Evolutionary conservation across 2,797 vertebrate species (phyloP), one percentile per base, ranked within the genome.

Genomic region (Chrysolophus pictus): DNA sequence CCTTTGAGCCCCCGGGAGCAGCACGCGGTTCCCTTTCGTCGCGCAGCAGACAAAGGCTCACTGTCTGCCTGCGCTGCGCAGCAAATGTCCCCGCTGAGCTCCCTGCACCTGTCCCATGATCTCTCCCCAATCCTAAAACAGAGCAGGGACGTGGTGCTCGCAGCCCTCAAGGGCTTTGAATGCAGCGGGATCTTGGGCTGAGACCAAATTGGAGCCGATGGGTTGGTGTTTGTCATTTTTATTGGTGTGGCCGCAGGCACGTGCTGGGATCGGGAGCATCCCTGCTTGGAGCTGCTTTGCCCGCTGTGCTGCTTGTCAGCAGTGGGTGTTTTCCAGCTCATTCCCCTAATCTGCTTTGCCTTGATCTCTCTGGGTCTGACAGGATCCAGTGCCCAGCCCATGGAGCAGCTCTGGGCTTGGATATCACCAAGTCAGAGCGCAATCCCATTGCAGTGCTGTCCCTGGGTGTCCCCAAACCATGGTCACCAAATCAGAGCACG

Each of bases 211-310:
- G 5, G 31, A 78, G 59, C 3, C 0, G 51, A 28, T 0, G 0
- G 29, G 15, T 6, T 0, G 0, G 3, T 24, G 47, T 18, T 7
- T n/a, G 39, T n/a, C 0, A 2, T 51, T 47, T 59, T 26, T n/a
- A 2, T 6, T 0, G 0, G 56, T 3, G 1, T 55, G 74, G 82
- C 39, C 7, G 9, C 2, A 11, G 11, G 31, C 55, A n/a, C 18
- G 31, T n/a, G 55, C 55, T 22, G 31, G 31, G 55, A 31, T n/a
- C 2, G 56, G n/a, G n/a, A 9, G 56, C 5, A 0, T 72, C 8
- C 4, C 6, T 67, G 6, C 65, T 68, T 0, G 0, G 59, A 42
- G 31, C 15, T 12, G 1, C 44, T 51, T 26, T 71, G 12, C 62
- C 29, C 51, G 5, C 37, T 8, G 7, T 29, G 60, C 37, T 28